These are phyloP conservation scores for Prionace glauca DNA, from an alignment of 2,797 vertebrate species.

Conservation along the genomic window DNA sequence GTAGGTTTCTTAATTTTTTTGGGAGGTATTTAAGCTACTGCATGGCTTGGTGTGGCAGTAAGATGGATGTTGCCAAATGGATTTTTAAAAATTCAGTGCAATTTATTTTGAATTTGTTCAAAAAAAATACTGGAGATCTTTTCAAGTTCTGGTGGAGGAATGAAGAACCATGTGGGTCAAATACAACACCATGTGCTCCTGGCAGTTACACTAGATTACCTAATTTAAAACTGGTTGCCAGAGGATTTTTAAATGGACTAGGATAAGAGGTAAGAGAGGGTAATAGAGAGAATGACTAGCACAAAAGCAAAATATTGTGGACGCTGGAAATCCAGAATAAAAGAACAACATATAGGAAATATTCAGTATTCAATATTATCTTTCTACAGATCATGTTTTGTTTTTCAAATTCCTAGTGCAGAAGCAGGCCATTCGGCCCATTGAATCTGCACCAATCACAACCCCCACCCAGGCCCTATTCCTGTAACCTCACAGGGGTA, in stretches of 20 bases:
- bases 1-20: constrained; percentile 43
- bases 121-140: background rate
- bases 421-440: no score
- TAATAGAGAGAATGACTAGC: background rate
- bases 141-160: background rate
- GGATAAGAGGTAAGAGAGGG: background rate
- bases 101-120: constrained; percentile 40
- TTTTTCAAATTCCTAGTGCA: no score
- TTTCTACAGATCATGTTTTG: background rate
- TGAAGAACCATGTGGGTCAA: background rate
- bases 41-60: background rate
- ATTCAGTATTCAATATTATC: background rate
- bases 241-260: background rate
- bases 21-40: background rate
- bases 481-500: no score
- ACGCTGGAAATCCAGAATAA: background rate
- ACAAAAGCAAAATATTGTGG: background rate
- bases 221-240: background rate
- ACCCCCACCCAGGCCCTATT: no score
- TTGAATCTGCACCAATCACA: no score
- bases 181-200: background rate
- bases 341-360: background rate
- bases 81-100: constrained; percentile 26
- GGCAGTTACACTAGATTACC: background rate
- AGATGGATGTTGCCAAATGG: background rate